Evolutionary conservation across 2,113 vertebrate species (phyloP).

Genomic region (Notiomystis cincta): DNA sequence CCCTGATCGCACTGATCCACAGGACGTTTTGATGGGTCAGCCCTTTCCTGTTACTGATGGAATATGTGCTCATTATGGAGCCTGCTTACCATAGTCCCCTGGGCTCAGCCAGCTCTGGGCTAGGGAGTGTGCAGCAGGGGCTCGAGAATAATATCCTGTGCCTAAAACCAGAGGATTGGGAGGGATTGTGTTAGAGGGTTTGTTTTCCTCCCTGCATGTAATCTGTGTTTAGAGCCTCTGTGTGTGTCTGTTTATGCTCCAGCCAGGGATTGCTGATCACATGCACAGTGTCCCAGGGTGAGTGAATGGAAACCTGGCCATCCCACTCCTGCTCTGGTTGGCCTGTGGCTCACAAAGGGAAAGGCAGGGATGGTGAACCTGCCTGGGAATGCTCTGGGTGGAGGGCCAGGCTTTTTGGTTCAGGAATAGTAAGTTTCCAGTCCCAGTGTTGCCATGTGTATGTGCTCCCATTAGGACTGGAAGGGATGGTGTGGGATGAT

Average conservation of each 20-base stretch:
- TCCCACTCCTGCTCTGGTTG: not conserved
- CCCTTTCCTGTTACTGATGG: constrained; percentile 3
- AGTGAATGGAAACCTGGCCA: not conserved
- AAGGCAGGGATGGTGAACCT: not conserved
- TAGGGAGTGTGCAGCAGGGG: not conserved
- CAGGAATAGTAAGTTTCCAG: not conserved
- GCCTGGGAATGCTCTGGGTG: not conserved
- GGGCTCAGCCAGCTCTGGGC: not conserved
- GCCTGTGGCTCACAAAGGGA: not conserved
- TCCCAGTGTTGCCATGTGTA: not conserved
- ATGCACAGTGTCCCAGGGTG: not conserved
- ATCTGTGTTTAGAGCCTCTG: not conserved
- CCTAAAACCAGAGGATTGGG: not conserved
- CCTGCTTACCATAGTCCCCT: not conserved
- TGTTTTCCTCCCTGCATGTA: not conserved
- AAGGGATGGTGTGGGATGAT: not conserved
- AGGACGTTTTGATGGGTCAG: constrained; percentile 23
- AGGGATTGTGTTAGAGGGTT: not conserved
- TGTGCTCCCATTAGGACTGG: not conserved
- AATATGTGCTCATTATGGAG: not conserved
- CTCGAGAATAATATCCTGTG: not conserved
- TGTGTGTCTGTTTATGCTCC: not conserved
- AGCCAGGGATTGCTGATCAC: not conserved
- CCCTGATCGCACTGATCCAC: not conserved
- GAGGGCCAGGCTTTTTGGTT: not conserved